Percentiles rank a stretch among this genome's conserved stretches.
Evolutionary conservation across 92 coral and sea anemone species (phyloP).

Genomic region (Bergia sp.): DNA sequence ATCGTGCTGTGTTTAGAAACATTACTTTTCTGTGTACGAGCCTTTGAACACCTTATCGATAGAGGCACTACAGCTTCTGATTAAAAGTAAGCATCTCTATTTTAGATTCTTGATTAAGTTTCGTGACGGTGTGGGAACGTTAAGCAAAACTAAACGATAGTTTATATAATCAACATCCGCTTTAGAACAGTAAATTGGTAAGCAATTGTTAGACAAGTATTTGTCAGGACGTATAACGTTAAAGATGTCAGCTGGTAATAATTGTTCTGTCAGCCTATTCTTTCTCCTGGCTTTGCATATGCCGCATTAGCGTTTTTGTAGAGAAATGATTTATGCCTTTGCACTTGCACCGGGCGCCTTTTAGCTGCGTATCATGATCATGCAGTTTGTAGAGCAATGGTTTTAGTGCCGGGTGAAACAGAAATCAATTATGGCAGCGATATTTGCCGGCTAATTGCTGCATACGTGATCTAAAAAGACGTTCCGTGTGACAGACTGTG

Average conservation of each 20-base stretch:
- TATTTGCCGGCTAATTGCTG: background rate
- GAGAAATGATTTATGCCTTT: background rate
- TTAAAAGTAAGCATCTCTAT: no score
- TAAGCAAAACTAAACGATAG: background rate
- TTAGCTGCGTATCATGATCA: background rate
- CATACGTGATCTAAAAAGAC: background rate
- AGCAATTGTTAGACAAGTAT: background rate
- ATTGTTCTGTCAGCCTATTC: background rate
- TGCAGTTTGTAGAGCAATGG: background rate
- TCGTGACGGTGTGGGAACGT: background rate
- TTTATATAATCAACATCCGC: background rate
- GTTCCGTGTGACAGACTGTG: background rate
- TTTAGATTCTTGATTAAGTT: background rate
- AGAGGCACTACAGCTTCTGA: background rate
- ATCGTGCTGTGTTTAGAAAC: no score
- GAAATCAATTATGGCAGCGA: background rate
- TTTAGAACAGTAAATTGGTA: background rate
- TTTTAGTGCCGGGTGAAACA: background rate
- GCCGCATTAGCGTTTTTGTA: background rate
- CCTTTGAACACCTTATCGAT: background rate
- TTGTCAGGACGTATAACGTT: background rate
- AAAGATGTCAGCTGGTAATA: background rate
- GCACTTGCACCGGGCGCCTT: background rate
- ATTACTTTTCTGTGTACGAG: background rate
- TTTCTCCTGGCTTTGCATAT: background rate